Conservation (phyloP, 2,797 vertebrate species). For the Delichon dasypus region DNA sequence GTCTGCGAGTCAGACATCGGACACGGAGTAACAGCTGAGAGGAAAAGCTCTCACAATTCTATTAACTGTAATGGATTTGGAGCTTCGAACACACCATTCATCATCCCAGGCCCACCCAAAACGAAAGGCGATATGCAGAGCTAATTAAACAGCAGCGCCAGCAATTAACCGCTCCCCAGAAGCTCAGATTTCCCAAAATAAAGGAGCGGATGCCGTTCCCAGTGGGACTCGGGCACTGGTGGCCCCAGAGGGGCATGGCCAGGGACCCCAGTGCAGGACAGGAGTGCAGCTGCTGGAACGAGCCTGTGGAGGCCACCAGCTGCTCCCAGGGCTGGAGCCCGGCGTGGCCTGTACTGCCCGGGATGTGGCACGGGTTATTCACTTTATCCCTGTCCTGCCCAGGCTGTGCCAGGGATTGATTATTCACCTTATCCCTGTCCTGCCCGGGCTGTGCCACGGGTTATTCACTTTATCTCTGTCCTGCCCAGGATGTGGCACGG, state of each 20-base stretch:
- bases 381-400: rapidly evolving
- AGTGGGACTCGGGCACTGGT: rapidly evolving
- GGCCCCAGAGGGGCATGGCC: neutral
- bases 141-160: conserved; percentile 37
- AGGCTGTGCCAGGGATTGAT: too few species aligned
- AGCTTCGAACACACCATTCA: neutral
- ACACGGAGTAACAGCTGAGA: neutral
- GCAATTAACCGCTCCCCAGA: conserved; percentile 42
- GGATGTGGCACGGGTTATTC: neutral
- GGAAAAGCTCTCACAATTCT: conserved; percentile 24
- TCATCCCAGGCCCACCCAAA: conserved; percentile 23
- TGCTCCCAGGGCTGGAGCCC: neutral
- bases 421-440: too few species aligned
- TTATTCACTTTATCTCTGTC: too few species aligned
- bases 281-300: neutral
- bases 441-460: too few species aligned
- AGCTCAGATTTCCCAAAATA: neutral
- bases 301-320: neutral
- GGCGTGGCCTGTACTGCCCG: neutral
- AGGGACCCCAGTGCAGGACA: neutral
- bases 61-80: conserved; percentile 31
- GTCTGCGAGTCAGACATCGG: neutral
- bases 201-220: neutral
- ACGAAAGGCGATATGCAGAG: neutral
- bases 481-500: too few species aligned